These are phyloP conservation scores for Orientallactaga sibirica DNA, from an alignment of 2,797 vertebrate genomes.

Conservation along the genomic window DNA sequence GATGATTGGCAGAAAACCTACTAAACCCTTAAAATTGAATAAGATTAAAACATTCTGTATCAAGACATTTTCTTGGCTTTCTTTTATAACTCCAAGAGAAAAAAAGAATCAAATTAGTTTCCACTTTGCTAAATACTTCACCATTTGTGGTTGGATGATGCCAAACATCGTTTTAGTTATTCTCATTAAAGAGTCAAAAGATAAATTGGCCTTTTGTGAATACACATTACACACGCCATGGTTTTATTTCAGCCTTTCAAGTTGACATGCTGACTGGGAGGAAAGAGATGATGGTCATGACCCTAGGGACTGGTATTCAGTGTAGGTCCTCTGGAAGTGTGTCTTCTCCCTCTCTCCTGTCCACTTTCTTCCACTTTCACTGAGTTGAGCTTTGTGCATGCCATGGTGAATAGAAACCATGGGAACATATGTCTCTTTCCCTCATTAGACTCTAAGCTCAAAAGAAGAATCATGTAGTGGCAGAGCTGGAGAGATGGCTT, in stretches of 20 bases:
- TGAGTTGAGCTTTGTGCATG: neutral
- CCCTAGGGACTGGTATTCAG: neutral
- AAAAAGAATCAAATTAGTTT: conserved; percentile 75
- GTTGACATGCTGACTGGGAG: neutral
- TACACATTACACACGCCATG: neutral
- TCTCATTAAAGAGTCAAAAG: conserved; percentile 74
- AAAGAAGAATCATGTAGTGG: neutral
- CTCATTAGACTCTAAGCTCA: conserved; percentile 18
- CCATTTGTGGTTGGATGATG: conserved; percentile 75
- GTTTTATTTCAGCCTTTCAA: conserved; percentile 56
- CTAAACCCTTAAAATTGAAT: conserved; percentile 67
- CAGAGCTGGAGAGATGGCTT: no score
- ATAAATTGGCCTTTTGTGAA: conserved; percentile 65
- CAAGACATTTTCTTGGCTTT: conserved; percentile 79
- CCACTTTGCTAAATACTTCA: conserved; percentile 76
- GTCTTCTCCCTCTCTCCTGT: neutral
- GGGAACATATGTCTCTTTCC: neutral
- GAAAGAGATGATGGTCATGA: neutral
- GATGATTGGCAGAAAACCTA: conserved; percentile 67
- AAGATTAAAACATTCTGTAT: conserved; percentile 60
- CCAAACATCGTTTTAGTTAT: conserved; percentile 71
- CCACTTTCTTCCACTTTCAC: neutral
- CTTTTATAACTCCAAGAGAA: conserved; percentile 69
- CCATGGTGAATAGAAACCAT: neutral
- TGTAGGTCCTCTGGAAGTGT: neutral